phyloP scores from a whole-genome alignment of 30 jellyfish, hydroid and myxozoan species.

The Chironex yamaguchii region DNA sequence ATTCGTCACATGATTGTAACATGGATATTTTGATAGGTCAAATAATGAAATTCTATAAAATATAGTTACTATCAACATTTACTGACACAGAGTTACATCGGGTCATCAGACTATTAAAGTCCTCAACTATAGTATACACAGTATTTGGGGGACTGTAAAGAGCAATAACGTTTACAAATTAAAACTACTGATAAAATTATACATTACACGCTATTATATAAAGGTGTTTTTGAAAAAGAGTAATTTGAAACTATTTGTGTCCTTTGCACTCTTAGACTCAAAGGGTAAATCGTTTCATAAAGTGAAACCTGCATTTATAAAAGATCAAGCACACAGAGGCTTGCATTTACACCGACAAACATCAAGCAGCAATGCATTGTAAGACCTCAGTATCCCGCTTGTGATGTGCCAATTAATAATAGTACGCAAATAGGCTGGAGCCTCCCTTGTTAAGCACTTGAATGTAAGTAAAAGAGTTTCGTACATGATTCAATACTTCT shows the following conservation, averaged over 20 bases:
- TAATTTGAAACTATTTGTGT: conserved; percentile 2
- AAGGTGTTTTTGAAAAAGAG: conserved; percentile 25
- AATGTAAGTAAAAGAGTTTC: conserved; percentile 9
- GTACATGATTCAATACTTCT: conserved; percentile 40
- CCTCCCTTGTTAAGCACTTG: conserved; percentile 43
- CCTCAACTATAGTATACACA: conserved; percentile 42
- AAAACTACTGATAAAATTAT: background rate
- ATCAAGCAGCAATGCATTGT: conserved; percentile 25
- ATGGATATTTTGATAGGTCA: too few species aligned
- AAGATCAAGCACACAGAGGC: conserved; percentile 46
- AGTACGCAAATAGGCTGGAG: conserved; percentile 30
- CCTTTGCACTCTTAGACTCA: conserved; percentile 9
- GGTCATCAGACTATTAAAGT: conserved; percentile 8
- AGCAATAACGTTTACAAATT: background rate
- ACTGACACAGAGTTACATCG: too few species aligned
- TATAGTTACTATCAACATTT: too few species aligned
- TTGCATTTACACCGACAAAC: conserved; percentile 18
- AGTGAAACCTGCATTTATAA: conserved; percentile 16
- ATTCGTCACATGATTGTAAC: too few species aligned
- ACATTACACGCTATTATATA: conserved; percentile 20
- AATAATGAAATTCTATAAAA: too few species aligned
- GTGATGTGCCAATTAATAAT: conserved; percentile 16
- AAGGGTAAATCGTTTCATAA: conserved; percentile 35
- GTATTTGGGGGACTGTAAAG: background rate
- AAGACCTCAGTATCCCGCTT: conserved; percentile 39